phyloP scores from a whole-genome alignment of 2,113 vertebrate species.

The Tamias sibiricus region DNA sequence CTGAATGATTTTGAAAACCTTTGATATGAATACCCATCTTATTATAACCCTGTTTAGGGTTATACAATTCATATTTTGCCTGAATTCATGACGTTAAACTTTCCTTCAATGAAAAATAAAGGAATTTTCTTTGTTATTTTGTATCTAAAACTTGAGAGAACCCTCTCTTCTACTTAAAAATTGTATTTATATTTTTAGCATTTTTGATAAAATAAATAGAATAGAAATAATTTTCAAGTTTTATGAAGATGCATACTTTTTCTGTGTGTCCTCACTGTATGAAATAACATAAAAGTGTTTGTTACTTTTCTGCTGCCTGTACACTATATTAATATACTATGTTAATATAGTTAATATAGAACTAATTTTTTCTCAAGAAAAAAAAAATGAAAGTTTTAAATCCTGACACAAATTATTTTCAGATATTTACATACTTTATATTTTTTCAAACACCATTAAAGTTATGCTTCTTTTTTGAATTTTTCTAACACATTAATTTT shows the following conservation, averaged over 20 bases:
- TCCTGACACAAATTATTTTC: background rate
- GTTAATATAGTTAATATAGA: background rate
- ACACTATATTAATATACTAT: background rate
- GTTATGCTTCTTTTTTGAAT: background rate
- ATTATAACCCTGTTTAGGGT: background rate
- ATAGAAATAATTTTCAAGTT: background rate
- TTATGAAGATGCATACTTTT: background rate
- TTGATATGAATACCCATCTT: background rate
- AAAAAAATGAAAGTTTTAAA: background rate
- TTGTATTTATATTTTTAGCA: background rate
- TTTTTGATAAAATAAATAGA: background rate
- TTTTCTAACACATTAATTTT: constrained; percentile 14
- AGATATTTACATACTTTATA: background rate
- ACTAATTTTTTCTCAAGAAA: background rate
- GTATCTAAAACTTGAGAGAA: background rate
- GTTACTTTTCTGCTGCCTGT: background rate
- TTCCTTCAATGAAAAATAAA: background rate
- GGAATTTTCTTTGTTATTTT: background rate
- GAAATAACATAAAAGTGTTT: background rate
- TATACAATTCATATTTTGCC: constrained; percentile 23
- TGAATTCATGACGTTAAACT: constrained; percentile 28
- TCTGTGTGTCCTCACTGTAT: background rate
- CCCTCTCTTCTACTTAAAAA: background rate
- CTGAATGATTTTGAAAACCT: background rate
- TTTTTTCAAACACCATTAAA: background rate